Evolutionary conservation across 2,888 invertebrate genomes (phyloP).

Genomic region (Philhelius pedissequus): DNA sequence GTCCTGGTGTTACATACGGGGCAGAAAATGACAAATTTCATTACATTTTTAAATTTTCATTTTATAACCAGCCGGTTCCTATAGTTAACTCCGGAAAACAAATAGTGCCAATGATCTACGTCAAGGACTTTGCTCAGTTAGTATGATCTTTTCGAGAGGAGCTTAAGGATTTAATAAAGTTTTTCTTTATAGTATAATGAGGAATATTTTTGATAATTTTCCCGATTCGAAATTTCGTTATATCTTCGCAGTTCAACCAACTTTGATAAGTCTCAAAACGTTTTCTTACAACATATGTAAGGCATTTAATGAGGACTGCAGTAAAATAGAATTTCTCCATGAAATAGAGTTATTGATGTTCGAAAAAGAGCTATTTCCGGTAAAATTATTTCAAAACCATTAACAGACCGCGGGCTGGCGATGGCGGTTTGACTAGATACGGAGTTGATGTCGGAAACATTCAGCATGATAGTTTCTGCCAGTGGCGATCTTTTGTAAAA

Average conservation of each 20-base stretch:
- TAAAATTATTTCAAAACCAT: constrained; percentile 56
- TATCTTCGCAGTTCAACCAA: constrained; percentile 83
- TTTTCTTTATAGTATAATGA: constrained; percentile 78
- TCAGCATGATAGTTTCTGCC: too few species aligned
- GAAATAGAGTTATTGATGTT: constrained; percentile 82
- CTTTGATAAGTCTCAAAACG: constrained; percentile 80
- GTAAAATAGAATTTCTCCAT: constrained; percentile 80
- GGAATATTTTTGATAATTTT: constrained; percentile 79
- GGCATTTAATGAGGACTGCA: constrained; percentile 48
- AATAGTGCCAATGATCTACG: constrained; percentile 83
- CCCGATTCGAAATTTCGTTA: constrained; percentile 81
- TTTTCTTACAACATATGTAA: constrained; percentile 81
- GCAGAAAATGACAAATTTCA: constrained; percentile 82
- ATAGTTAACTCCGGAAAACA: constrained; percentile 82
- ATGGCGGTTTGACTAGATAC: too few species aligned
- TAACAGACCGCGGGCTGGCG: too few species aligned
- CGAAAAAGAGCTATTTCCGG: constrained; percentile 79
- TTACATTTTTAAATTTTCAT: constrained; percentile 84
- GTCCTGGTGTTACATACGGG: constrained; percentile 83
- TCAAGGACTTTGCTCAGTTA: constrained; percentile 82
- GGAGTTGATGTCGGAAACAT: too few species aligned
- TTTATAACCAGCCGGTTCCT: constrained; percentile 83
- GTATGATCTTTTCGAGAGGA: not conserved
- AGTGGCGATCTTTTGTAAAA: too few species aligned
- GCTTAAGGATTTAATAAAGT: not conserved